These are phyloP conservation scores for Psilanteris sp. DNA, from an alignment of 1,140 invertebrate genomes.

Conservation along the genomic window DNA sequence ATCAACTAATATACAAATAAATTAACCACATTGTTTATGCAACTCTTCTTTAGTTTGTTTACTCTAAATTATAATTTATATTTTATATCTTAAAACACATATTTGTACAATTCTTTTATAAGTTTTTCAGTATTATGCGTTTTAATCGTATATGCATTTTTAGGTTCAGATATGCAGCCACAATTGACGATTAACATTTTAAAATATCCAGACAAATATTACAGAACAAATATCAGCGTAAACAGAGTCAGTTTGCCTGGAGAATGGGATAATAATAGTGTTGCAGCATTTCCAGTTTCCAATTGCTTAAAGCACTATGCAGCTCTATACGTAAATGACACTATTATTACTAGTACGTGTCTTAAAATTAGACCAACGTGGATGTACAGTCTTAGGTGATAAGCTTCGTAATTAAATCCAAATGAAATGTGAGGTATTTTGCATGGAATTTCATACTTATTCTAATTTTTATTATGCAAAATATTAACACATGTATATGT, in stretches of 20 bases:
- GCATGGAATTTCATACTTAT: neutral
- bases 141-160: no score
- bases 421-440: neutral
- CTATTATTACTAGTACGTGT: slow-evolving; percentile 80
- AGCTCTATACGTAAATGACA: slow-evolving; percentile 79
- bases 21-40: no score
- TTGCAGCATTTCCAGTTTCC: slow-evolving; percentile 66
- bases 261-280: slow-evolving; percentile 78
- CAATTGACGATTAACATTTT: slow-evolving; percentile 62
- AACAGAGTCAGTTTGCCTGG: slow-evolving; percentile 77
- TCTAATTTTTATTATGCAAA: no score
- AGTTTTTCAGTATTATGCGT: no score
- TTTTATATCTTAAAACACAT: no score
- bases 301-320: slow-evolving; percentile 81
- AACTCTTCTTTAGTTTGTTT: no score
- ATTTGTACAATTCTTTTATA: no score
- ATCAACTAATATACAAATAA: no score
- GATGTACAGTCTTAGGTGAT: slow-evolving; percentile 83
- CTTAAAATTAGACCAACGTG: slow-evolving; percentile 84
- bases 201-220: slow-evolving; percentile 74
- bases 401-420: slow-evolving; percentile 7
- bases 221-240: slow-evolving; percentile 78
- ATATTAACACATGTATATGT: no score
- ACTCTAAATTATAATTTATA: no score
- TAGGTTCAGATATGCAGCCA: slow-evolving; percentile 68